A percentile compares a stretch with the other conserved stretches of the same genome.
phyloP scores from a whole-genome alignment of 2,888 invertebrate genomes.

The Anthophora plumipes region DNA sequence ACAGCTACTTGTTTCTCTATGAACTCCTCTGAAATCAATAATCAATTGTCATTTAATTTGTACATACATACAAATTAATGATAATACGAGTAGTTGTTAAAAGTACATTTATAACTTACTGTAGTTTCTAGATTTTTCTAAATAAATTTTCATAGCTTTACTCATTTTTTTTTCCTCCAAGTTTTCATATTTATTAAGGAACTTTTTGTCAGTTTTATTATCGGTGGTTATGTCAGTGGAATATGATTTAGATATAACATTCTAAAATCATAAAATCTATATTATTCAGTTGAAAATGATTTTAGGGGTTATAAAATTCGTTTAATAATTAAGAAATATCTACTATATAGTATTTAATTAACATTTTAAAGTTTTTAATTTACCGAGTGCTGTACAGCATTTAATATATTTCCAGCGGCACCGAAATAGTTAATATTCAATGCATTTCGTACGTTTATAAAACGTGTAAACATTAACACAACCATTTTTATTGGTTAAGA shows the following conservation, averaged over 20 bases:
- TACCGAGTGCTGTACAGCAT: conserved; percentile 43
- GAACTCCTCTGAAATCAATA: conserved; percentile 88
- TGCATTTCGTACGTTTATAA: conserved; percentile 46
- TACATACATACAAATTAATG: not conserved
- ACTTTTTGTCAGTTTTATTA: not conserved
- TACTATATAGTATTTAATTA: conserved; percentile 5
- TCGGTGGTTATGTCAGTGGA: not conserved
- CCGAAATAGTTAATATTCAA: conserved; percentile 45
- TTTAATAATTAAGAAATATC: not conserved
- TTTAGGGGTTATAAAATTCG: conserved; percentile 32
- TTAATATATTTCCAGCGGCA: conserved; percentile 15
- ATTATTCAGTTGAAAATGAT: not conserved
- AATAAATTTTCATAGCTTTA: conserved; percentile 95
- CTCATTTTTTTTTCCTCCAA: conserved; percentile 87
- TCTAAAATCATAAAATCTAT: conserved; percentile 42
- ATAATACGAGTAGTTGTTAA: not conserved
- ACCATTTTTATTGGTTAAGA: conserved; percentile 52
- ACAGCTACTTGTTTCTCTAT: conserved; percentile 92
- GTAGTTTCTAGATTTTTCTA: conserved; percentile 92
- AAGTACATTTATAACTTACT: conserved; percentile 82
- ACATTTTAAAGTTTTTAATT: not conserved
- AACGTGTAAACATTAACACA: conserved; percentile 48
- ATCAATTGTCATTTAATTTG: conserved; percentile 17
- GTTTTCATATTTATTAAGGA: not conserved
- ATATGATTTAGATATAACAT: conserved; percentile 15